These are phyloP conservation scores for Diadema setosum DNA, from an alignment of 35 echinoderm and acorn worm species.

Conservation along the genomic window DNA sequence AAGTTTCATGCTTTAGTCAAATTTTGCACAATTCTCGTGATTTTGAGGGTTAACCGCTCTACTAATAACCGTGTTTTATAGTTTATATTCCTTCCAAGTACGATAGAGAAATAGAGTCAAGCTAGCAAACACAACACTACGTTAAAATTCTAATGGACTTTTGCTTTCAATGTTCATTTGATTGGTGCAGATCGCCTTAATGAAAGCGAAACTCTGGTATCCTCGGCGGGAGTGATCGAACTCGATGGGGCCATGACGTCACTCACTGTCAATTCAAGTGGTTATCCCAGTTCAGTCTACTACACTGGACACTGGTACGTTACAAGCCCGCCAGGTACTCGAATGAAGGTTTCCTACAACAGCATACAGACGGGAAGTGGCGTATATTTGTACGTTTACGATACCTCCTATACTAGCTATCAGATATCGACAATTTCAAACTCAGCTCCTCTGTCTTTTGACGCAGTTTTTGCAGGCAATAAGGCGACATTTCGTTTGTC, in stretches of 20 bases:
- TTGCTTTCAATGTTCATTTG: too few relatives aligned
- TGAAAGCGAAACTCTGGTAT: too few relatives aligned
- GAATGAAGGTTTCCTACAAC: background rate
- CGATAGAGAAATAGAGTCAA: too few relatives aligned
- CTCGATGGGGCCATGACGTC: background rate
- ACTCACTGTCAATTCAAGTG: background rate
- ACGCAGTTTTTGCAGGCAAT: background rate
- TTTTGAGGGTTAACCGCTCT: too few relatives aligned
- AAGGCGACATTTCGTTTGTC: background rate
- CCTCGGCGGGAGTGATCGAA: background rate
- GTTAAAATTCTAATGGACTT: too few relatives aligned
- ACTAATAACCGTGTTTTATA: too few relatives aligned
- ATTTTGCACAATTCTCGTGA: too few relatives aligned
- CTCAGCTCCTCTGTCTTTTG: background rate
- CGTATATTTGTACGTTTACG: background rate
- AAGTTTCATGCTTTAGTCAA: too few relatives aligned
- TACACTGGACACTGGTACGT: background rate
- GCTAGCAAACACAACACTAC: too few relatives aligned
- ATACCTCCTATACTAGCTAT: background rate
- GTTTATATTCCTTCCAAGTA: too few relatives aligned
- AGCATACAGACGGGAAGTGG: background rate
- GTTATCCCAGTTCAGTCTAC: background rate
- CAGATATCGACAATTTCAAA: background rate
- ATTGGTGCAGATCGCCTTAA: too few relatives aligned
- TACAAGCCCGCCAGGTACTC: background rate